Base-by-base conservation (phyloP, 1,140 invertebrate genomes). In the Leptopilina clavipes region DNA sequence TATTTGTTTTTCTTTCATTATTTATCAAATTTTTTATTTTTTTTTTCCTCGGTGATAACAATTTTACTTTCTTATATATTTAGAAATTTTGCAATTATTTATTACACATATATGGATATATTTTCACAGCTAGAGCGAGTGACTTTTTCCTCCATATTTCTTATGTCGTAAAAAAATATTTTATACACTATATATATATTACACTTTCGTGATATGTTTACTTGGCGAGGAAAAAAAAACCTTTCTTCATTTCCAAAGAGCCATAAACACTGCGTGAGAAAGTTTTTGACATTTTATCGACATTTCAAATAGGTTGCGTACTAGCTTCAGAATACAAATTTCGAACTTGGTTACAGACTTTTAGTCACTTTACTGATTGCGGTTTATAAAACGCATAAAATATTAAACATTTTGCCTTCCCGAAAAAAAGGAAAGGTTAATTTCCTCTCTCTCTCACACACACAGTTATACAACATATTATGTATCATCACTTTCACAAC, bases 211-310 rank as follows among this genome's bases (percentile, higher is more conserved):
- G 59, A 10, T 31, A 31, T 25, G 59, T 65, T 65, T 19, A 65
- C 59, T 65, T 65, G 59, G 11, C 22, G 22, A 19, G 25, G 25
- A 31, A 31, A 65, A 65, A 65, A 65, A 65, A 10, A 65, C 56
- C 56, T 59, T 22, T 14, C 12, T 59, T 7, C 9, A 19, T 65
- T 65, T 31, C 25, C 59, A 65, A 65, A 19, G 59, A 65, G 22
- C 12, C 59, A 65, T 65, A 31, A 65, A 65, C 59, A 65, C 14
- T 65, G 22, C 14, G 22, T 7, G 59, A 65, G 56, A 65, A 65
- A 65, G 12, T 65, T 65, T 31, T 65, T 65, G 22, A 65, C 7
- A n/a, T 31, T 31, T 37, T 31, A 65, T 65, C 11, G 59, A 65
- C 25, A n/a, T 65, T 65, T 31, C 59, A 65, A 37, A 65, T 65